Evolutionary conservation across 2,888 invertebrate genomes (phyloP).

Genomic region (Octonoba sinensis): DNA sequence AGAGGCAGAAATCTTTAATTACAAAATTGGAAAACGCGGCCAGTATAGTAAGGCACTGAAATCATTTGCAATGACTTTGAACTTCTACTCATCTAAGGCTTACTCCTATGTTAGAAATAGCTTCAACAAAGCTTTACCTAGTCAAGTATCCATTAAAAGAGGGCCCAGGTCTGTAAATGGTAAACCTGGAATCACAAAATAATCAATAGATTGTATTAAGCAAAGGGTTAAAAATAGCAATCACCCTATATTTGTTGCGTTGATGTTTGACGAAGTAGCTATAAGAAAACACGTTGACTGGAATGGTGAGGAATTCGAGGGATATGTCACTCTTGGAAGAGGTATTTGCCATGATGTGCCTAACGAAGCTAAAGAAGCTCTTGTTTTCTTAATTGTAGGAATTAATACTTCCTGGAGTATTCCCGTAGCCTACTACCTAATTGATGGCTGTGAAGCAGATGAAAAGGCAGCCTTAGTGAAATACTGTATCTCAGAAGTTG

Average conservation of each 20-base stretch:
- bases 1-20: too few relatives aligned
- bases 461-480: neutral
- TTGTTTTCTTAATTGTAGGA: neutral
- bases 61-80: neutral
- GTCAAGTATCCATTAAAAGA: neutral
- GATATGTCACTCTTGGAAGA: slow-evolving; percentile 1
- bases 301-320: neutral
- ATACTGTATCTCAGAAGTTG: neutral
- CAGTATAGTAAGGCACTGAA: too few relatives aligned
- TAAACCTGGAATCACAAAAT: neutral
- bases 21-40: too few relatives aligned
- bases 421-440: neutral
- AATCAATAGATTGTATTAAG: neutral
- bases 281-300: neutral
- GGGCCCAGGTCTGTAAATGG: neutral
- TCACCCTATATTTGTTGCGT: neutral
- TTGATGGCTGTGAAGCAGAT: neutral
- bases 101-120: neutral
- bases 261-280: neutral
- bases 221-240: neutral
- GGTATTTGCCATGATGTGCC: neutral
- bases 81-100: neutral
- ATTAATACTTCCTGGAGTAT: neutral
- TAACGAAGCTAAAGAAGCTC: neutral
- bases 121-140: neutral